These are phyloP conservation scores for Ametastegia equiseti DNA, from an alignment of 2,888 invertebrate genomes.

Conservation along the genomic window DNA sequence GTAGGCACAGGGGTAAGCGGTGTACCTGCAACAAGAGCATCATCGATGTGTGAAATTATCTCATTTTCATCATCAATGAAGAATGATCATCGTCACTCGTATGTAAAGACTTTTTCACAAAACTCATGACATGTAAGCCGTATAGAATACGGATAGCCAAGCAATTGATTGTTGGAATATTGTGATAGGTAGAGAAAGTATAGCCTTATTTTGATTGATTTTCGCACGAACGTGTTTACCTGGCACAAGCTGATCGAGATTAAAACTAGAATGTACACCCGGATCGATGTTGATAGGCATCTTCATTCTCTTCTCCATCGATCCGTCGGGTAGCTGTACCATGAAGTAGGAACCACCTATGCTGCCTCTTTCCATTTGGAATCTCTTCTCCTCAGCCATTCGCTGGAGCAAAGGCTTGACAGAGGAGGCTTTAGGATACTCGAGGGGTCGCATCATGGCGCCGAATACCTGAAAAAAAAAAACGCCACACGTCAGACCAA, in stretches of 20 bases:
- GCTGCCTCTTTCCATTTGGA: conserved; percentile 94
- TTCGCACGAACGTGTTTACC: conserved; percentile 68
- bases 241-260: conserved; percentile 88
- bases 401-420: conserved; percentile 91
- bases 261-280: conserved; percentile 94
- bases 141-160: too few relatives aligned
- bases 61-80: too few relatives aligned
- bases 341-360: conserved; percentile 92
- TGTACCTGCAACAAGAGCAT: conserved; percentile 77
- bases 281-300: conserved; percentile 95
- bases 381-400: conserved; percentile 94
- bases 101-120: too few relatives aligned
- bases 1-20: conserved; percentile 89
- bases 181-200: too few relatives aligned
- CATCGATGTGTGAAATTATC: too few relatives aligned
- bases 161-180: too few relatives aligned
- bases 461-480: conserved; percentile 81
- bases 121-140: too few relatives aligned
- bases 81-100: too few relatives aligned
- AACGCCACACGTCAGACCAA: neutral
- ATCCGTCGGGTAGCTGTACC: conserved; percentile 93
- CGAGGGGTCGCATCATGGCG: conserved; percentile 88
- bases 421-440: conserved; percentile 85
- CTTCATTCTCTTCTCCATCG: conserved; percentile 93
- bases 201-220: too few relatives aligned